Evolutionary conservation across 2,113 vertebrate species (phyloP).

Genomic region (Variabilichromis moorii): DNA sequence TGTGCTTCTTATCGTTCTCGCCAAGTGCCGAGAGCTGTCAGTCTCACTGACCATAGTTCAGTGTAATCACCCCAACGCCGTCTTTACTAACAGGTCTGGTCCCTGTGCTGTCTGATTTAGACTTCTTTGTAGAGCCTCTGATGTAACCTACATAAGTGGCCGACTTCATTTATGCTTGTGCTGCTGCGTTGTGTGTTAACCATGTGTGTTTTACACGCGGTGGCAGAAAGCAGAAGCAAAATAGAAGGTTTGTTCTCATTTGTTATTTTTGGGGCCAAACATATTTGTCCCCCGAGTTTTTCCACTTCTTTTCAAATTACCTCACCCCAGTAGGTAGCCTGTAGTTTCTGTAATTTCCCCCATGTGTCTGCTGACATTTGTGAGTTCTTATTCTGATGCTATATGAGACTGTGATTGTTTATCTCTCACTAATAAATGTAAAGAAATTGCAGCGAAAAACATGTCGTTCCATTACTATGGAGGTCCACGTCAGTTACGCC

Average conservation of each 20-base stretch:
- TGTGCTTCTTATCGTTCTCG: background rate
- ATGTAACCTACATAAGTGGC: background rate
- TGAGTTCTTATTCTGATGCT: background rate
- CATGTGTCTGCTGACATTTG: background rate
- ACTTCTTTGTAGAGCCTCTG: background rate
- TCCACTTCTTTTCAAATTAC: background rate
- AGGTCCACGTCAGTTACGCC: background rate
- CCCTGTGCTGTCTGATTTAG: background rate
- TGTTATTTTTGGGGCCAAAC: background rate
- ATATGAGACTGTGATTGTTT: background rate
- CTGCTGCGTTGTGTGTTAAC: background rate
- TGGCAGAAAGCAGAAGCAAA: background rate
- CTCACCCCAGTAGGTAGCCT: background rate
- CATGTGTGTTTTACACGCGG: background rate
- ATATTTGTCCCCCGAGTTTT: background rate
- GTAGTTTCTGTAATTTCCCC: background rate
- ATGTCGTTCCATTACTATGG: background rate
- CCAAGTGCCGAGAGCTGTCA: background rate
- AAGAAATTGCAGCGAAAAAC: accelerated
- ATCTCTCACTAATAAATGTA: background rate
- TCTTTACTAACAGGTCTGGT: background rate
- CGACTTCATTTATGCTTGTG: background rate
- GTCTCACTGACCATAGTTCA: background rate
- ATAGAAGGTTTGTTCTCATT: background rate
- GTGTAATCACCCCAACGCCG: background rate